Conservation (phyloP, 2,113 vertebrate genomes). For the Solea senegalensis region DNA sequence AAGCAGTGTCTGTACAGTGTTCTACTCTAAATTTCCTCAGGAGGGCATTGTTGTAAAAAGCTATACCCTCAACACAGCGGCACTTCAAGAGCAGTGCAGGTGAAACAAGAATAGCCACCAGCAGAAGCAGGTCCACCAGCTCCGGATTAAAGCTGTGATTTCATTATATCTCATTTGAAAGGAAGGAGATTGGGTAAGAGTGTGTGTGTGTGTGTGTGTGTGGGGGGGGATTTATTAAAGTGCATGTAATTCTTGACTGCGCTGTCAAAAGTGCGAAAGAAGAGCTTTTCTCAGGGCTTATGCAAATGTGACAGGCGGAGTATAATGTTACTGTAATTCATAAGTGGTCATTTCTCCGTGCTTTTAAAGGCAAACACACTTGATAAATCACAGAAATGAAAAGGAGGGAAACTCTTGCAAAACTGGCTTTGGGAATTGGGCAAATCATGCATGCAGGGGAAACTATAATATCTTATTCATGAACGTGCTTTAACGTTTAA, state of each 20-base stretch:
- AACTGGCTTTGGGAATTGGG: conserved; percentile 32
- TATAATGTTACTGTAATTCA: conserved; percentile 9
- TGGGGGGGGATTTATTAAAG: not conserved
- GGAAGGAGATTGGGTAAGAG: not conserved
- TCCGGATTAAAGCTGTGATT: not conserved
- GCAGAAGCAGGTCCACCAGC: conserved; percentile 11
- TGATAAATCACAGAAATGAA: conserved; percentile 24
- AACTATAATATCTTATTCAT: conserved; percentile 30
- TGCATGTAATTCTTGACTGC: not conserved
- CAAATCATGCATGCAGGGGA: conserved; percentile 18
- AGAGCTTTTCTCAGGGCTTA: conserved; percentile 19
- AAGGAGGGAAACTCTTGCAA: conserved; percentile 20
- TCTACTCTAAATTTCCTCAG: conserved; percentile 62
- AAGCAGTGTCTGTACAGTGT: conserved; percentile 9
- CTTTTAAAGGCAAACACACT: conserved; percentile 5
- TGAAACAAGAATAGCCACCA: not conserved
- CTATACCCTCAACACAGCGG: not conserved
- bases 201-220: too few relatives aligned
- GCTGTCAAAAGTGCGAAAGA: not conserved
- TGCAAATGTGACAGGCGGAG: conserved; percentile 20
- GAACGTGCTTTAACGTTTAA: conserved; percentile 11
- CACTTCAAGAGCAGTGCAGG: not conserved
- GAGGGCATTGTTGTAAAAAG: conserved; percentile 71
- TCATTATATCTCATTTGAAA: not conserved
- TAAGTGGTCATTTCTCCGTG: not conserved